Evolutionary conservation across 2,113 vertebrate species (phyloP), one percentile per base, ranked within the genome.

Genomic region (Nibea coibor): DNA sequence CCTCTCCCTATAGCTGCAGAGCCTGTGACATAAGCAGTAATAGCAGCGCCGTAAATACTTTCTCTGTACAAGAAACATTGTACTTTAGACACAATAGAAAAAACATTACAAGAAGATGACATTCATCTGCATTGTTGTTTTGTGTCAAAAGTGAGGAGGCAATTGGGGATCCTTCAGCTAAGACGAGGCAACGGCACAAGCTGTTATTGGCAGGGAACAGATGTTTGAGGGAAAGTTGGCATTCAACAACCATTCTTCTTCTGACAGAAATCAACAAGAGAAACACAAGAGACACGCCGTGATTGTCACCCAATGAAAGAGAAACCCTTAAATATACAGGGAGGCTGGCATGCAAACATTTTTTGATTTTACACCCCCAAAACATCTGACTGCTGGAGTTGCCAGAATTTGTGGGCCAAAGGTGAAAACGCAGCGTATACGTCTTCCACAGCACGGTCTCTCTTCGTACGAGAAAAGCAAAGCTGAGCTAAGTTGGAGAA

Each of bases 181-280:
- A 93, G 93, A 91, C 84, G 82, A 91, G 89, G 83, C 89, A 91
- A 93, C 85, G 71, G 91, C 88, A 83, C 94, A 95, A 94, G 93
- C 94, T 95, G 95, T 94, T 94, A 94, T 94, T 95, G 94, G 94
- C 93, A 92, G 90, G 72, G 91, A 94, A 91, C 94, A 95, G 94
- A 95, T 95, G 95, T 94, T 93, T 89, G 88, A 90, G 88, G 84
- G 90, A 93, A 94, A 93, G 93, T 91, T 95, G 94, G 94, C 94
- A 94, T 89, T 90, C 89, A 83, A 77, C 87, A 72, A 91, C 86
- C 91, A 87, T 93, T 93, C 91, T 91, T 91, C 90, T 90, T 90
- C 87, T 85, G 91, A 93, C 92, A 94, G 87, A 93, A 92, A 93
- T 94, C 89, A 89, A 93, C 72, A 83, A 88, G 84, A 88, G 78